phyloP scores from a whole-genome alignment of 1,140 invertebrate species.

The Hesperophylax magnus region DNA sequence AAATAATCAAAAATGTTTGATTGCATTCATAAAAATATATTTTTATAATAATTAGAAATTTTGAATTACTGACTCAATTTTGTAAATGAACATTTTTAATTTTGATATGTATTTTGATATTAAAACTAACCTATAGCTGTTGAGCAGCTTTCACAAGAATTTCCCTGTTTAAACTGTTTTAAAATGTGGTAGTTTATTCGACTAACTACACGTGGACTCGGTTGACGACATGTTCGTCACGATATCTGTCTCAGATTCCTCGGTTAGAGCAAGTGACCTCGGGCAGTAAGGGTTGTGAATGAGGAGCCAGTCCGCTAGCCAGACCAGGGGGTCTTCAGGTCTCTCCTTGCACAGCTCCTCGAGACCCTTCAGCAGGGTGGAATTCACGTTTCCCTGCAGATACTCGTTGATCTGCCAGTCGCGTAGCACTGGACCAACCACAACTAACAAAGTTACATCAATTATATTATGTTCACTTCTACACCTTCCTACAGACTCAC shows the following conservation, averaged over 20 bases:
- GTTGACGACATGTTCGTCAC: not conserved
- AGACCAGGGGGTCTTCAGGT: constrained; percentile 82
- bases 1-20: too few relatives aligned
- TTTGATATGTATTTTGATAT: too few relatives aligned
- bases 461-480: too few relatives aligned
- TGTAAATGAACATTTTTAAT: too few relatives aligned
- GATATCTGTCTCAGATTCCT: not conserved
- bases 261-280: not conserved
- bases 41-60: too few relatives aligned
- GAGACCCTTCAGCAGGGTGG: constrained; percentile 77
- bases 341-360: constrained; percentile 79
- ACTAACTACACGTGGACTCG: not conserved
- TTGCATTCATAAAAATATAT: too few relatives aligned
- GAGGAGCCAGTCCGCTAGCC: constrained; percentile 84
- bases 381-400: constrained; percentile 76
- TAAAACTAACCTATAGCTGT: too few relatives aligned
- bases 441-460: constrained; percentile 65
- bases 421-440: constrained; percentile 73
- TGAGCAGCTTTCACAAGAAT: too few relatives aligned
- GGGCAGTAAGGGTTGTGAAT: constrained; percentile 82
- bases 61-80: too few relatives aligned
- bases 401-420: constrained; percentile 76
- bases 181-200: not conserved
- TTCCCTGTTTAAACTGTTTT: too few relatives aligned
- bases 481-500: too few relatives aligned